A percentile compares a stretch with the other conserved stretches of the same genome.
phyloP scores from a whole-genome alignment of 2,797 vertebrate genomes.

The Peromyscus aztecus region DNA sequence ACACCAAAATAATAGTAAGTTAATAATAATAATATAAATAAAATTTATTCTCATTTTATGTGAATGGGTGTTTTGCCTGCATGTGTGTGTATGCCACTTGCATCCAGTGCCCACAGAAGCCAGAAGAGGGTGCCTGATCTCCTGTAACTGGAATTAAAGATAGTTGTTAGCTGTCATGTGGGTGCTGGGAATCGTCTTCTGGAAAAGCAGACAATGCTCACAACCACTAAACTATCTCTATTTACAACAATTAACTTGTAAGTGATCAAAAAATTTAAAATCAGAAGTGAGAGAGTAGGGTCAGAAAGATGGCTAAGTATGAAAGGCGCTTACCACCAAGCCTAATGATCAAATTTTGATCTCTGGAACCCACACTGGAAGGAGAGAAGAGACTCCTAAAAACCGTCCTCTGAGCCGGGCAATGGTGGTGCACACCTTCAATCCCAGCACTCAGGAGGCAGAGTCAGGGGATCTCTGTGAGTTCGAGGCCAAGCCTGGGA shows the following conservation, averaged over 20 bases:
- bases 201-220: background rate
- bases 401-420: background rate
- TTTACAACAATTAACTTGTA: slow-evolving; percentile 30
- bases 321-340: background rate
- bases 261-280: slow-evolving; percentile 40
- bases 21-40: background rate
- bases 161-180: background rate
- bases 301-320: background rate
- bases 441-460: too few species aligned
- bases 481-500: too few species aligned
- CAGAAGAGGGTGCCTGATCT: background rate
- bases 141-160: background rate
- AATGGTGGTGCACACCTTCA: too few species aligned
- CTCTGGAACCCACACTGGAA: background rate
- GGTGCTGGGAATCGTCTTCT: background rate
- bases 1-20: background rate
- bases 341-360: background rate
- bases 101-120: background rate
- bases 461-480: too few species aligned
- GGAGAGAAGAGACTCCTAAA: background rate
- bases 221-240: background rate
- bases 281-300: background rate
- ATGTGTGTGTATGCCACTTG: background rate
- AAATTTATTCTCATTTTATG: background rate
- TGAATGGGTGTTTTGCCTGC: background rate